These are phyloP conservation scores for Pygoscelis antarcticus DNA, from an alignment of 2,113 vertebrate species.

Conservation along the genomic window DNA sequence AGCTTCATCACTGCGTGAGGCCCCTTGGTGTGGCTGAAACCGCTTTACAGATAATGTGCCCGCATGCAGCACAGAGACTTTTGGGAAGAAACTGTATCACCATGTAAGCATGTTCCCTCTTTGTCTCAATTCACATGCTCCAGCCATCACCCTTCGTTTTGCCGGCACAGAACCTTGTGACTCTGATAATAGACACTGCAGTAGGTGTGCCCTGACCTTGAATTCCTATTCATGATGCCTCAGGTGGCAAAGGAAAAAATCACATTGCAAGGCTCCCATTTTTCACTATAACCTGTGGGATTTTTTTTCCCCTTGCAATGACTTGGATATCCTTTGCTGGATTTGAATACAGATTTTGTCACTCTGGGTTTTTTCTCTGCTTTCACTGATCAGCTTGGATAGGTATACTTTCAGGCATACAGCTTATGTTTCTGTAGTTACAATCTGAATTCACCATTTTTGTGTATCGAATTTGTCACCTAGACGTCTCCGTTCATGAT, in stretches of 20 bases:
- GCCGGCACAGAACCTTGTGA: not conserved
- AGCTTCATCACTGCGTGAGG: constrained; percentile 94
- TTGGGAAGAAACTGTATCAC: constrained; percentile 86
- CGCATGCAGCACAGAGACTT: constrained; percentile 77
- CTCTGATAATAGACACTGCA: not conserved
- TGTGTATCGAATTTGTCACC: not conserved
- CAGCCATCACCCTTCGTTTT: not conserved
- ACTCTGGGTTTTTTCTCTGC: not conserved
- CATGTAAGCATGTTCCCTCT: constrained; percentile 77
- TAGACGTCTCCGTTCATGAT: not conserved
- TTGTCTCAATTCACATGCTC: rapidly evolving
- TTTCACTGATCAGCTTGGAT: not conserved
- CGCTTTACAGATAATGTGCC: constrained; percentile 85
- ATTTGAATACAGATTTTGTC: not conserved
- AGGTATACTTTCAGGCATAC: not conserved
- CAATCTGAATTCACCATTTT: not conserved
- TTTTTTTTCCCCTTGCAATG: not conserved
- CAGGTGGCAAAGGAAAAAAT: not conserved
- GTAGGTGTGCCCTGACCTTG: not conserved
- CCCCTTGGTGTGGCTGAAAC: constrained; percentile 82
- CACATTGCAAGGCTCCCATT: not conserved
- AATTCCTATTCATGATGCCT: not conserved
- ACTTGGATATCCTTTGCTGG: not conserved
- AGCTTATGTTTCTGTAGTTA: not conserved
- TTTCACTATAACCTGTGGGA: not conserved